A percentile compares a stretch with the other conserved stretches of the same genome.
Conservation (phyloP, 53 echinoderm and acorn worm genomes). For the Luidia sarsii region DNA sequence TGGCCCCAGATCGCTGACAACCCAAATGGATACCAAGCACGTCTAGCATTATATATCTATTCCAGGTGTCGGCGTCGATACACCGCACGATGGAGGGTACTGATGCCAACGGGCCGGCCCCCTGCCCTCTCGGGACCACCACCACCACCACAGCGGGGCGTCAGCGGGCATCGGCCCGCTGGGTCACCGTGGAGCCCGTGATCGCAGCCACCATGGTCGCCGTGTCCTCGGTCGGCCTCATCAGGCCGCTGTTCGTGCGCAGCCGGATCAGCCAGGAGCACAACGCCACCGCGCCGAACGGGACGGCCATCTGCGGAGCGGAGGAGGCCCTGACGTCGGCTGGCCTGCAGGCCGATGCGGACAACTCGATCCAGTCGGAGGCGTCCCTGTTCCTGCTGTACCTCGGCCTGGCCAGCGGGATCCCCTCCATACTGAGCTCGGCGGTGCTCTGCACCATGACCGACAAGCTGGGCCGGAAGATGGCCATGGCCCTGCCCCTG, state of each 20-base stretch:
- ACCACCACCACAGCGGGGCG: not conserved
- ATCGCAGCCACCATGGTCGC: not conserved
- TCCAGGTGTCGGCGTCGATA: too few relatives aligned
- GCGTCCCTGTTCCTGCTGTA: slow-evolving; percentile 64
- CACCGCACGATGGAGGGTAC: too few relatives aligned
- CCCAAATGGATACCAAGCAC: too few relatives aligned
- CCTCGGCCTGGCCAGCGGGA: not conserved
- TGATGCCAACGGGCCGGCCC: too few relatives aligned
- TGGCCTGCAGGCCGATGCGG: too few relatives aligned
- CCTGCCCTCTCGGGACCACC: too few relatives aligned
- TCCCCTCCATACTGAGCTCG: slow-evolving; percentile 57
- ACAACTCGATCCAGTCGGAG: slow-evolving; percentile 45
- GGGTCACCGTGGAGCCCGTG: slow-evolving; percentile 9
- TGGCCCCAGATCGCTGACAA: too few relatives aligned
- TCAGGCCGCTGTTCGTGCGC: not conserved
- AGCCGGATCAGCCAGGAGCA: not conserved
- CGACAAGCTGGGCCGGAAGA: slow-evolving; percentile 60
- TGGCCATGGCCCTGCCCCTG: slow-evolving; percentile 50
- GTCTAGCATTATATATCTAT: too few relatives aligned
- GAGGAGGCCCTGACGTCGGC: not conserved
- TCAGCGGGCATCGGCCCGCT: not conserved
- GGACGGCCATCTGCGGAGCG: not conserved
- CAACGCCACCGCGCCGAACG: not conserved
- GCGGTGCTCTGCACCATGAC: slow-evolving; percentile 57
- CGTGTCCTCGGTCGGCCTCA: not conserved